Evolutionary conservation across 2,888 invertebrate species (phyloP), one percentile per base, ranked within the genome.

Genomic region (Zeuzera pyrina): DNA sequence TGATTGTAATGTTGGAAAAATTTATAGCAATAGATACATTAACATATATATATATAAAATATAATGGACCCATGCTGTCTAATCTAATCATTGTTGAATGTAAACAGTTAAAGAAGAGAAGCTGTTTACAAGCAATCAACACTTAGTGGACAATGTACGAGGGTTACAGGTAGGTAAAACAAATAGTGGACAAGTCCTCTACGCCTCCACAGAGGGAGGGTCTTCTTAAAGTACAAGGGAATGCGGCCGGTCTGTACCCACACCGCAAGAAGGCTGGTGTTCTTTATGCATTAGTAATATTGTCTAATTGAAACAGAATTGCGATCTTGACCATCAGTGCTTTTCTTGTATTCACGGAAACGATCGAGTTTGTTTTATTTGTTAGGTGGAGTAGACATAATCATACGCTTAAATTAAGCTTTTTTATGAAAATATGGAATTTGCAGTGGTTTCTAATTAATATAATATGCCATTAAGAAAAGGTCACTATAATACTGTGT

Each of bases 121-220:
- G 45, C 57, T 78, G 73, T 79, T 78, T 77, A 77, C 77, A 70
- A 72, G 74, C 69, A 76, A 77, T 78, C 74, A 78, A 77, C 79
- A 74, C 78, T 79, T 73, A 76, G 72, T 62, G 74, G 72, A 77
- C 73, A 69, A 64, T 62, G 65, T 63, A 62, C 56, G 69, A 74
- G 73, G 74, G 77, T 76, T 65, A 58, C 65, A 67, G 69, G 71
- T 63, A 71, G 73, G 62, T 66, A 76, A 69, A 73, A 79, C 78
- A 79, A 81, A 81, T 63, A 79, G 66, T 61, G 64, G 63, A 69
- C 70, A 57, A 63, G 72, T 61, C 63, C 62, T 57, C 47, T 43
- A 59, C 49, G 51, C 57, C 64, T 54, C 65, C 63, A 53, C 56
- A 45, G 52, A 57, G 65, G 69, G 68, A 69, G 72, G 74, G 72